A percentile compares a stretch with the other conserved stretches of the same genome.
Evolutionary conservation across 2,888 invertebrate species (phyloP).

Genomic region (Ferdinandea cuprea): DNA sequence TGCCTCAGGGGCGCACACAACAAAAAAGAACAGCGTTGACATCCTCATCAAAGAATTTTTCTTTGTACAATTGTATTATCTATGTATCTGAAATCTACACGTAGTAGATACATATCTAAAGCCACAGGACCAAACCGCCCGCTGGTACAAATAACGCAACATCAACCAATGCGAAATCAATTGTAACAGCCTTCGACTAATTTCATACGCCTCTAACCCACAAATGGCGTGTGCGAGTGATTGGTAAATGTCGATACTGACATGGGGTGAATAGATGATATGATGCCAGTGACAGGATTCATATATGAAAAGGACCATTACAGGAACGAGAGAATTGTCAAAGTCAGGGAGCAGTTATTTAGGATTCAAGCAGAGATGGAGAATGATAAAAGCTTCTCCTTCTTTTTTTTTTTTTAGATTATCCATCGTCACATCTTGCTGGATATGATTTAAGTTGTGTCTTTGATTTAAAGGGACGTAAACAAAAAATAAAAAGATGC

Average conservation of each 20-base stretch:
- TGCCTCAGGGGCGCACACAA: slow-evolving; percentile 4
- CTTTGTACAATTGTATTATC: too few species aligned
- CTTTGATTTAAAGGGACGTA: slow-evolving; percentile 11
- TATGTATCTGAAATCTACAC: too few species aligned
- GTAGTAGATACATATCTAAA: slow-evolving; percentile 20
- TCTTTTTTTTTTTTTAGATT: slow-evolving; percentile 1
- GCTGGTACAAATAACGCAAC: slow-evolving; percentile 48
- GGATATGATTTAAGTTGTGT: slow-evolving; percentile 29
- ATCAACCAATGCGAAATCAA: slow-evolving; percentile 57
- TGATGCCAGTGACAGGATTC: slow-evolving; percentile 15
- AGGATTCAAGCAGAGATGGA: slow-evolving; percentile 4
- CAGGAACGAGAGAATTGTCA: slow-evolving; percentile 1
- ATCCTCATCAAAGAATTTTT: too few species aligned
- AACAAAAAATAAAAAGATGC: background rate
- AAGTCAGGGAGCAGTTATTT: background rate
- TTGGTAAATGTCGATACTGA: slow-evolving; percentile 58
- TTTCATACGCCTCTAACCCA: slow-evolving; percentile 39
- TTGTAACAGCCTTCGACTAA: slow-evolving; percentile 66
- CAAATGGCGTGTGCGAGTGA: slow-evolving; percentile 47
- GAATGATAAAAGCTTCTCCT: slow-evolving; percentile 30
- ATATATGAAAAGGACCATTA: slow-evolving; percentile 29
- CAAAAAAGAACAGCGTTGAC: slow-evolving; percentile 1
- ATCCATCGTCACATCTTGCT: slow-evolving; percentile 37
- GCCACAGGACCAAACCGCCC: slow-evolving; percentile 26
- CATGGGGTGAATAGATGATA: slow-evolving; percentile 8